phyloP scores from a whole-genome alignment of 2,888 invertebrate species.

The Molorchus minor region DNA sequence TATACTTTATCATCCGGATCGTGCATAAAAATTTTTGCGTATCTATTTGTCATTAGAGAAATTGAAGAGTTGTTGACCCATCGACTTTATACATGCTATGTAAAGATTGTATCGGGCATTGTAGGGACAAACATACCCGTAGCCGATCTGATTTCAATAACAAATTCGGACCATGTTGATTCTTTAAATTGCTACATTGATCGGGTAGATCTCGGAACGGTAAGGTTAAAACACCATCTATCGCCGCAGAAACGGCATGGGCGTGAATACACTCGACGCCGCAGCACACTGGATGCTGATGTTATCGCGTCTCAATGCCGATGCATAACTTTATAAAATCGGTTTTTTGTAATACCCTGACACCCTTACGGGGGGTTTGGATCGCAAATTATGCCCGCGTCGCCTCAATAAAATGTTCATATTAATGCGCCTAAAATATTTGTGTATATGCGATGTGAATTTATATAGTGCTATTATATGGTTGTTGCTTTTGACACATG shows the following conservation, averaged over 20 bases:
- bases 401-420: background rate
- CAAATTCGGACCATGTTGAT: conserved; percentile 56
- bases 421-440: background rate
- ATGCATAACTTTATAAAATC: conserved; percentile 11
- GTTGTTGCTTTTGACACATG: too few species aligned
- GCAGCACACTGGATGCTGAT: too few species aligned
- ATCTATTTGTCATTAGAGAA: too few species aligned
- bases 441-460: too few species aligned
- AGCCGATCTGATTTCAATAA: conserved; percentile 57
- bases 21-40: too few species aligned
- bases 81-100: conserved; percentile 29
- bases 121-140: conserved; percentile 45
- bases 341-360: conserved; percentile 17
- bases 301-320: conserved; percentile 38
- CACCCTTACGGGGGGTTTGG: conserved; percentile 4
- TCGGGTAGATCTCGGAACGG: conserved; percentile 46
- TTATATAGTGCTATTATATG: too few species aligned
- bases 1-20: too few species aligned
- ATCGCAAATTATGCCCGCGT: background rate
- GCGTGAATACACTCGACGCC: conserved; percentile 46
- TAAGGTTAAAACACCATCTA: conserved; percentile 45
- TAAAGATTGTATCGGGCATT: conserved; percentile 46
- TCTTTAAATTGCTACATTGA: conserved; percentile 50
- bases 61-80: conserved; percentile 17
- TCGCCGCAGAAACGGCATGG: conserved; percentile 45